Evolutionary conservation across 2,888 invertebrate genomes (phyloP).

Genomic region (Labia minor): DNA sequence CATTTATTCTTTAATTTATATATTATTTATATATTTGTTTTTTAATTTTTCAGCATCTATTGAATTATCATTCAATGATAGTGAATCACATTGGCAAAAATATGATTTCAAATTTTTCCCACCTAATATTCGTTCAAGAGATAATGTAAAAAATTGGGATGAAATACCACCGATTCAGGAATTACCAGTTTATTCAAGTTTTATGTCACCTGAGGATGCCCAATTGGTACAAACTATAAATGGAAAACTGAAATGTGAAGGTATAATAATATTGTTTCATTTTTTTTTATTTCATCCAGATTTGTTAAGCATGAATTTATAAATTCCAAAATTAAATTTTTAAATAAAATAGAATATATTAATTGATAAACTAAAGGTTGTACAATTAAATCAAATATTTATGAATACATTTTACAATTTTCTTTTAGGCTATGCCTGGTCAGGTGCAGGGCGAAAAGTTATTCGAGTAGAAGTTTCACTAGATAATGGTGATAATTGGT

Average conservation of each 20-base stretch:
- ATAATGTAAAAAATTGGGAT: neutral
- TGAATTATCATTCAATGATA: neutral
- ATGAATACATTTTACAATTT: too few species aligned
- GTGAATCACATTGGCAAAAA: neutral
- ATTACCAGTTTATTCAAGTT: conserved; percentile 2
- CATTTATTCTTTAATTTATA: too few species aligned
- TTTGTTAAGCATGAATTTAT: neutral
- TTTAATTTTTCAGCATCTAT: neutral
- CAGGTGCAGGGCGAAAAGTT: neutral
- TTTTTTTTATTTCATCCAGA: too few species aligned
- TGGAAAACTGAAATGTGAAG: neutral
- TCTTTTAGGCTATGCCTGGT: neutral
- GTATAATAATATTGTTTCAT: neutral
- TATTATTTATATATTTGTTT: too few species aligned
- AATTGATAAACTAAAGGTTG: neutral
- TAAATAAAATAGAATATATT: neutral
- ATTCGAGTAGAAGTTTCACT: neutral
- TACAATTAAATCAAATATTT: neutral
- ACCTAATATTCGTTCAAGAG: neutral
- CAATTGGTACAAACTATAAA: neutral
- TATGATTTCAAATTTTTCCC: neutral
- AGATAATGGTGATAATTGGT: neutral
- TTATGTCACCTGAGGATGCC: neutral
- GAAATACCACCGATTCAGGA: neutral
- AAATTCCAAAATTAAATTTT: neutral